A percentile compares a stretch with the other conserved stretches of the same genome.
phyloP scores from a whole-genome alignment of 2,888 invertebrate genomes.

The Microctonus hyperodae region DNA sequence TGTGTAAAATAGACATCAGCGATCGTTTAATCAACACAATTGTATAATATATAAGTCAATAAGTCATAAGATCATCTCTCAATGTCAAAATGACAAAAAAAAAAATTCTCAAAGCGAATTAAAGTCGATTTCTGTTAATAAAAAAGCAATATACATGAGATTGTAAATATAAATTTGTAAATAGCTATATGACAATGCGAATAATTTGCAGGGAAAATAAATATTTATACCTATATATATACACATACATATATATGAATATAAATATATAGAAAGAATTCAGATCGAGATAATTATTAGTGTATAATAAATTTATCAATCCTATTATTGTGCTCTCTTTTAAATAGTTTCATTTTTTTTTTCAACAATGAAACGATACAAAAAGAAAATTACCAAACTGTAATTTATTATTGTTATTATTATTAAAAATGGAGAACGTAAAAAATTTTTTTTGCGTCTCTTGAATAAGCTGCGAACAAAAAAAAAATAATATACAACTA shows the following conservation, averaged over 20 bases:
- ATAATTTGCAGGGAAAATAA: neutral
- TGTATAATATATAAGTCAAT: conserved; percentile 22
- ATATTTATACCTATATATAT: neutral
- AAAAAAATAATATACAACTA: conserved; percentile 7
- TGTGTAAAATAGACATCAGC: neutral
- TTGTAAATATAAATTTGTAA: conserved; percentile 14
- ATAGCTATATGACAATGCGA: conserved; percentile 2
- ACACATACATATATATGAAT: too few species aligned
- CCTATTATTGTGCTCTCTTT: neutral
- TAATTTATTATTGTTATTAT: too few species aligned
- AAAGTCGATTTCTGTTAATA: too few species aligned
- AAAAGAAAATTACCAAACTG: conserved; percentile 10
- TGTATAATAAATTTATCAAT: neutral
- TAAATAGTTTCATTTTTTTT: neutral
- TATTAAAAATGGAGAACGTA: neutral
- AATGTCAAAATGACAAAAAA: neutral
- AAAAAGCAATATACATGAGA: conserved; percentile 5
- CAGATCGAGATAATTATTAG: neutral
- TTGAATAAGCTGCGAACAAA: conserved; percentile 11
- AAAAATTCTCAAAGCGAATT: neutral
- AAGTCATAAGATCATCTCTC: neutral
- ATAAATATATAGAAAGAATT: too few species aligned
- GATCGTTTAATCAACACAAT: conserved; percentile 11
- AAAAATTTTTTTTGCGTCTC: conserved; percentile 3
- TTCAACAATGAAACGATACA: neutral